phyloP scores from a whole-genome alignment of 2,888 invertebrate species.

The Urechis unicinctus region DNA sequence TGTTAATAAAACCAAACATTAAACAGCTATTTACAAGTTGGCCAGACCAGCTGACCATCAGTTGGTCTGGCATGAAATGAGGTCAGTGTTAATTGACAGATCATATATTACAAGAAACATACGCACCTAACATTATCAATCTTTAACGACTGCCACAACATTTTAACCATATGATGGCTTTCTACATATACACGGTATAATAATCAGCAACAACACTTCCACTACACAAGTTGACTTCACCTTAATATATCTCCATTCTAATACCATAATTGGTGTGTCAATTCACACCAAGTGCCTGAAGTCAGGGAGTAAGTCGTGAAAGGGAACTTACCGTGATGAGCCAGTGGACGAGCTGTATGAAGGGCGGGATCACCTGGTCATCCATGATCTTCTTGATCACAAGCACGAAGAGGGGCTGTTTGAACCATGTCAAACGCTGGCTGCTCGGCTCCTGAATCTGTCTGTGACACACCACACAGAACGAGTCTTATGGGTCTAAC shows the following conservation, averaged over 20 bases:
- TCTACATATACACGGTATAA: too few relatives aligned
- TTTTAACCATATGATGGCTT: too few relatives aligned
- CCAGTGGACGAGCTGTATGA: conserved; percentile 89
- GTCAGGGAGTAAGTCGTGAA: not conserved
- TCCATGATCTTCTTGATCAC: conserved; percentile 96
- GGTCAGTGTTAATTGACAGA: too few relatives aligned
- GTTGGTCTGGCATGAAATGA: too few relatives aligned
- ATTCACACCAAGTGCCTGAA: too few relatives aligned
- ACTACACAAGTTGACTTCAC: too few relatives aligned
- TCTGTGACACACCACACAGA: conserved; percentile 22
- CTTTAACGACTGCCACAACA: too few relatives aligned
- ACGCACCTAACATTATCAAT: too few relatives aligned
- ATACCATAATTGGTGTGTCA: too few relatives aligned
- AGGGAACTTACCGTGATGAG: conserved; percentile 66
- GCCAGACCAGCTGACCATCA: not conserved
- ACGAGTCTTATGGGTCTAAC: not conserved
- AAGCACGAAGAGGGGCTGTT: conserved; percentile 89
- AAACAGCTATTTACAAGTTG: not conserved
- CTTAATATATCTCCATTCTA: too few relatives aligned
- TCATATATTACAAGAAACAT: too few relatives aligned
- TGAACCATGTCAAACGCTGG: conserved; percentile 94
- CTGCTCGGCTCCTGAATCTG: conserved; percentile 94
- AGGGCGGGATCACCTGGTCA: conserved; percentile 78
- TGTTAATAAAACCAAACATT: conserved; percentile 54
- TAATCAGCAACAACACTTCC: too few relatives aligned